These are phyloP conservation scores for Callorhinus ursinus DNA, from an alignment of 2,113 vertebrate genomes.

Conservation along the genomic window DNA sequence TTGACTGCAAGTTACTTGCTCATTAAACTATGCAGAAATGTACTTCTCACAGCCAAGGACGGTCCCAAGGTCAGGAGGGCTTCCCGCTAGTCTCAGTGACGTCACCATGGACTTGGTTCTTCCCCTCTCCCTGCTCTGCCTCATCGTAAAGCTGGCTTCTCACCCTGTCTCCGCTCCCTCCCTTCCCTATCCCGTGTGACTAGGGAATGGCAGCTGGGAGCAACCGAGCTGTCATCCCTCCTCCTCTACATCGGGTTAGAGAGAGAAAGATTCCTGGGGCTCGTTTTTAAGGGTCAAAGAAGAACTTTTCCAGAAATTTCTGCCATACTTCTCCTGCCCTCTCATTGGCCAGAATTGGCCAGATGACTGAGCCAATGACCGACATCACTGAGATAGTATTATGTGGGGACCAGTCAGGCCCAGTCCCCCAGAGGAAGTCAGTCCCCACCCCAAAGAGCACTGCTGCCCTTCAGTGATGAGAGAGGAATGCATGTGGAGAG, in stretches of 20 bases:
- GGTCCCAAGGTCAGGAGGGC: no score
- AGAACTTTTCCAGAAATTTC: background rate
- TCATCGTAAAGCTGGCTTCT: background rate
- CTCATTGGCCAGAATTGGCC: background rate
- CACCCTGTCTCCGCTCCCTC: background rate
- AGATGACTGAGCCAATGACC: background rate
- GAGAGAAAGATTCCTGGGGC: background rate
- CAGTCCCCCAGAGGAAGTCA: background rate
- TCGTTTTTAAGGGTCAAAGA: background rate
- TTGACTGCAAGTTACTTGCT: background rate
- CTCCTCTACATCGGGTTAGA: no score
- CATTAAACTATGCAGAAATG: background rate
- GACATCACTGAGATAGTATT: background rate
- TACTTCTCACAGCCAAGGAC: background rate
- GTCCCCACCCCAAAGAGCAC: background rate
- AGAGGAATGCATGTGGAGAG: rapidly evolving
- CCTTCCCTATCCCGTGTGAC: rapidly evolving
- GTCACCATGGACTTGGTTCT: background rate
- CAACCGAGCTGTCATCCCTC: background rate
- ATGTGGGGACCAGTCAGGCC: background rate
- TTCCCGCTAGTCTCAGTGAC: background rate
- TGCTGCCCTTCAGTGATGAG: background rate
- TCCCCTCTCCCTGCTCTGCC: background rate
- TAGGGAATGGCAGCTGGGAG: background rate
- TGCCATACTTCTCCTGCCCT: background rate